Base-by-base conservation (phyloP, 1,140 invertebrate genomes). In the Cydia splendana region DNA sequence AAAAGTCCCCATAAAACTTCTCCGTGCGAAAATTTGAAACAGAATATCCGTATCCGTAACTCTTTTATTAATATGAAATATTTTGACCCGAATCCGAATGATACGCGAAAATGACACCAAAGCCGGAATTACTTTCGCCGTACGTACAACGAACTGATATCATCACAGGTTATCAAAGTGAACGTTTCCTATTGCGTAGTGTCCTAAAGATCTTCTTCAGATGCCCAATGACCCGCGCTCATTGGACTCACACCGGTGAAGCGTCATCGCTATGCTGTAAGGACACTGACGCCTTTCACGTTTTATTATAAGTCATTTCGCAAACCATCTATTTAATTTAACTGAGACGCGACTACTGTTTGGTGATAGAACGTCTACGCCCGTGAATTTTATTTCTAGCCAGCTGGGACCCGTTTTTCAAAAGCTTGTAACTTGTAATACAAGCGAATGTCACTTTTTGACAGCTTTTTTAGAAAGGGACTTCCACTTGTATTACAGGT, bases 81-180 rank as follows among this genome's bases (percentile, higher is more conserved):
- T 12, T 45, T 45, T 2, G 9, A 53, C n/a, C 30, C 28, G 24
- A 15, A 67, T 67, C 30, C 28, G 24, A 15, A 67, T 67, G 65
- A 67, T 30, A 38, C 30, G 65, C 65, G 28, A 67, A 67, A 67
- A 30, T 30, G 5, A 67, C 30, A 30, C 65, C 65, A 15, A 28
- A 67, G 30, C 65, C 65, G 65, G 65, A 67, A 67, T 67, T 20
- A 67, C 65, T 67, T 67, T 67, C 65, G 65, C 24, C 28, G 13
- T 34, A 28, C 24, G 3, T 30, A 67, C 30, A 30, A 67, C 65
- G 65, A 20, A 30, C 30, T n/a, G 20, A 67, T 30, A 53, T 67
- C 65, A 67, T 30, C 28, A 65, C 20, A 34, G 12, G 30, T 13
- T 67, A 30, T 30, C 24, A 30, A 30, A 30, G 6, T 38, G 28